Conservation (phyloP, 2,113 vertebrate genomes). For the Sylvilagus bachmani region DNA sequence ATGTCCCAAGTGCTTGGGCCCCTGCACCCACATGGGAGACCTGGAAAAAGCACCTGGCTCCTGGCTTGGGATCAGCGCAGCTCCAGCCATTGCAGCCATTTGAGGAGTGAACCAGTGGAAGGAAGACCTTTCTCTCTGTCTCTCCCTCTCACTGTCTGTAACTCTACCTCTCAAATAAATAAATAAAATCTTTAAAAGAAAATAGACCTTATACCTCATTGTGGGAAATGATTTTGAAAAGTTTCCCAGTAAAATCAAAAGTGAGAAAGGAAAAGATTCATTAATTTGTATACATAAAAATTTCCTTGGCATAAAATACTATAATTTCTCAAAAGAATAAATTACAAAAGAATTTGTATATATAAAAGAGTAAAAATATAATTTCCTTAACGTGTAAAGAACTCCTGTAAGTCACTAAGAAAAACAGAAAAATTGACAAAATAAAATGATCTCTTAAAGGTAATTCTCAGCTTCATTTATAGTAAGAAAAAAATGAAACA, state of each 20-base stretch:
- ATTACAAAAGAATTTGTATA: conserved; percentile 26
- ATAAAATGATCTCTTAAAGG: conserved; percentile 16
- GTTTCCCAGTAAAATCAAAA: conserved; percentile 35
- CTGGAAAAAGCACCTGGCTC: no score
- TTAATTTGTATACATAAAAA: not conserved
- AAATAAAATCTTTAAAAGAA: no score
- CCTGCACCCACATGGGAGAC: no score
- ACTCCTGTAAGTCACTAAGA: not conserved
- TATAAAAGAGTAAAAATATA: not conserved
- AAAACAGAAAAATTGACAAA: not conserved
- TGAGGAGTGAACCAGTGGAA: no score
- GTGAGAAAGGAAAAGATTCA: not conserved
- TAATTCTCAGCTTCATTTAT: conserved; percentile 45
- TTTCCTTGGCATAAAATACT: not conserved
- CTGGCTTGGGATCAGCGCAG: no score
- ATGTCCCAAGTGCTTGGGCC: no score
- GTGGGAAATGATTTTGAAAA: conserved; percentile 10
- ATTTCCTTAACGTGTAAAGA: not conserved
- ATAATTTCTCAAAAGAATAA: conserved; percentile 33
- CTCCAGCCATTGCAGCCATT: no score
- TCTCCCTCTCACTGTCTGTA: no score
- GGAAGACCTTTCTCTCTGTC: no score
- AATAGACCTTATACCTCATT: not conserved
- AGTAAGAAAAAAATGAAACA: not conserved
- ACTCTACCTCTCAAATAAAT: no score